Evolutionary conservation across 2,797 vertebrate species (phyloP).

Genomic region (Silurus aristotelis): DNA sequence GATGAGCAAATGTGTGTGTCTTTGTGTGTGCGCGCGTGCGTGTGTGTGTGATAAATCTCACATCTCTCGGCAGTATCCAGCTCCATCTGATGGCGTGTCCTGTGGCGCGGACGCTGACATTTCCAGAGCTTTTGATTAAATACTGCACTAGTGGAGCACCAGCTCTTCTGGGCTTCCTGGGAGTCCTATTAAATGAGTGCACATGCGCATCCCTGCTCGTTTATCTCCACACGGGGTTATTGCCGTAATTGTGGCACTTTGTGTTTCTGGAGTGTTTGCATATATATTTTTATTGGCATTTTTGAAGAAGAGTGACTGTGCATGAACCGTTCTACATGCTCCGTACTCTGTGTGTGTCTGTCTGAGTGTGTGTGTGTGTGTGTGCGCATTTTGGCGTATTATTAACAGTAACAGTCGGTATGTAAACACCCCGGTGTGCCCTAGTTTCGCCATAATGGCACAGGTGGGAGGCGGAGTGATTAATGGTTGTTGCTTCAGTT

Average conservation of each 20-base stretch:
- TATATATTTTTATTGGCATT: slow-evolving; percentile 19
- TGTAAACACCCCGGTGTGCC: slow-evolving; percentile 75
- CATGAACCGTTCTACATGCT: not conserved
- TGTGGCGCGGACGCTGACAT: slow-evolving; percentile 40
- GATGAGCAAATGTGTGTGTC: slow-evolving; percentile 38
- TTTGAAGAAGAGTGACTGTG: not conserved
- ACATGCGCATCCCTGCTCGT: slow-evolving; percentile 19
- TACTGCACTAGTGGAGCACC: slow-evolving; percentile 33
- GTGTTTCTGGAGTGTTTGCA: not conserved
- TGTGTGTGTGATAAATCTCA: slow-evolving; percentile 19
- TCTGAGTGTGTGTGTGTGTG: not conserved
- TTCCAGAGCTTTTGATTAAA: slow-evolving; percentile 52
- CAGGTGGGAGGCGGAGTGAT: slow-evolving; percentile 71
- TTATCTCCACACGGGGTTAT: slow-evolving; percentile 22
- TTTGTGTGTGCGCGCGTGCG: not conserved
- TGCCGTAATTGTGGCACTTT: slow-evolving; percentile 31
- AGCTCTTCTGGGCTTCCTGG: slow-evolving; percentile 31
- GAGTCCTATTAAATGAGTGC: slow-evolving; percentile 36
- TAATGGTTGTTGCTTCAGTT: slow-evolving; percentile 71
- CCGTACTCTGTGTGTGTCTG: not conserved
- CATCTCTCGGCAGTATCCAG: slow-evolving; percentile 37
- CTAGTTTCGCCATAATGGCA: slow-evolving; percentile 72
- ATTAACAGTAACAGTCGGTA: slow-evolving; percentile 69
- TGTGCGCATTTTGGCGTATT: slow-evolving; percentile 47
- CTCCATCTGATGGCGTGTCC: slow-evolving; percentile 40